Base-by-base conservation (phyloP, 2,113 vertebrate species). In the Mohoua ochrocephala region DNA sequence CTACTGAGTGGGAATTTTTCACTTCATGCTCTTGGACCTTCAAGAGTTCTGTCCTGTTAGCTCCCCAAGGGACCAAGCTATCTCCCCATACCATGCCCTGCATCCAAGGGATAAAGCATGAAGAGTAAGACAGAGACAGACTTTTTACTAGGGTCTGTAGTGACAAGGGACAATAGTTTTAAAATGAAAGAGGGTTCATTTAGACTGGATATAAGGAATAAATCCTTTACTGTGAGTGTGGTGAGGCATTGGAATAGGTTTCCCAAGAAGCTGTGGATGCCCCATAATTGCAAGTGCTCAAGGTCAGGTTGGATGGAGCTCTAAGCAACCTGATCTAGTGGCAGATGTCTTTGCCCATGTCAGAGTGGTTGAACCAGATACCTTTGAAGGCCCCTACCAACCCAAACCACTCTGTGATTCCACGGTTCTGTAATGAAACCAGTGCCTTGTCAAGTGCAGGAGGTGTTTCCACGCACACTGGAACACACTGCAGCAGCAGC, bases 401-500 rank as follows among this genome's bases (percentile, higher is more conserved):
- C 11, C 42, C 52, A 71, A 84, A 67, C 16, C 7, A 7, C 10
- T 54, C 54, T 45, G 15, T 19, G 23, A 30, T 60, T 74, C 31
- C 47, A 42, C 0, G 0, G n/a, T 22, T n/a, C 50, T 15, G n/a
- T 26, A 30, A 65, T 27, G 35, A 81, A 81, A 13, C 56, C 41
- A 14, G 11, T 33, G 37, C 28, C 60, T 74, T 0, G 0, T 44
- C 56, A 45, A n/a, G 14, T 11, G 20, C 35, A 82, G 50, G 21
- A 60, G 45, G 10, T 59, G 35, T 63, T 56, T 41, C 49, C 1
- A 0, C 41, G 45, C 45, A 56, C 19, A 63, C 13, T 28, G 59
- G 75, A 71, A 50, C 35, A 23, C 8, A 3, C 24, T 44, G 52
- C 47, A 71, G 65, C 71, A 73, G 70, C 1, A 50, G 24, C 31